Evolutionary conservation across 2,888 invertebrate genomes (phyloP), one percentile per base, ranked within the genome.

Genomic region (Sarcophaga subvicina): DNA sequence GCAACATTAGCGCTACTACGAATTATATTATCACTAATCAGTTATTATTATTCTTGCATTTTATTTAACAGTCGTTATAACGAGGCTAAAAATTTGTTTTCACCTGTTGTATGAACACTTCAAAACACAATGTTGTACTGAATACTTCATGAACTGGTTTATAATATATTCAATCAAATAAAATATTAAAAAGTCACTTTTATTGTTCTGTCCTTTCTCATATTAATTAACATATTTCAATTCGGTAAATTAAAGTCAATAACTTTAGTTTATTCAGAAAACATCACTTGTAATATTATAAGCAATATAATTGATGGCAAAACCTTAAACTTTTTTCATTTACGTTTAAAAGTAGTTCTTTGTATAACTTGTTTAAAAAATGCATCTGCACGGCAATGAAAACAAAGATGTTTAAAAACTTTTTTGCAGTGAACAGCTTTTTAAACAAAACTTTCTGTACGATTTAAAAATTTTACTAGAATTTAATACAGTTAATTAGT

Each of bases 1-100:
- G 10, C 22, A 20, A 72, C 17, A 72, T 67, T 4, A 66, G 47
- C 17, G 37, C 10, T 37, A 2, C 47, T 64, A 12, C 59, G 2
- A 37, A 5, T 20, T 22, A 22, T 62, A 25, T 73, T 67, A 73
- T 22, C 73, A 22, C 73, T 49, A 80, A 27, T 72, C n/a, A 73
- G 25, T 69, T 14, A 45, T 37, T 60, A 59, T 66, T 37, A 0
- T 67, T 22, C 37, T 17, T 14, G 20, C 8, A 76, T 37, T 54
- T 45, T 12, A 71, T 11, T 60, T 20, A 60, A n/a, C 27, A 60
- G 37, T n/a, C 12, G 12, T 54, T 71, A 54, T 25, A 27, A 17
- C 25, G 27, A 60, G 5, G 5, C 54, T 60, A 12, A 27, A 10
- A 25, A 17, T 59, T 25, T 47, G 27, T 54, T 8, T 11, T 25